Conservation (phyloP, 37 sponge, comb jelly and placozoan species). For the Theonella swinhoei region DNA sequence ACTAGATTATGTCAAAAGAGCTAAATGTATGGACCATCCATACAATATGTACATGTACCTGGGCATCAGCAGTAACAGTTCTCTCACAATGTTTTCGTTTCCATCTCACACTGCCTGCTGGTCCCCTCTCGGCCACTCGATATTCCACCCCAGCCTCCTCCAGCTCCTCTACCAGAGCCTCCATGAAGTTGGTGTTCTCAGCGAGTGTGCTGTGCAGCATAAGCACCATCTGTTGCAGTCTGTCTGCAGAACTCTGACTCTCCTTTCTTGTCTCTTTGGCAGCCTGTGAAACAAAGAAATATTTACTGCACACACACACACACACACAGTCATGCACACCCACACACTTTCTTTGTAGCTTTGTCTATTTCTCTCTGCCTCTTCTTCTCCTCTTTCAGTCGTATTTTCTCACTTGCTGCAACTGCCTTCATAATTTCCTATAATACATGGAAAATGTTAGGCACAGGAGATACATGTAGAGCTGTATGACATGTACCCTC, state of each 20-base stretch:
- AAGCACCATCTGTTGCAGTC: constrained; percentile 64
- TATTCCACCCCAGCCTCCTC: constrained; percentile 38
- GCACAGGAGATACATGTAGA: no score
- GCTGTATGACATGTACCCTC: no score
- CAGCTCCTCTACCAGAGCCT: constrained; percentile 27
- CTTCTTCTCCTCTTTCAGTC: constrained; percentile 38
- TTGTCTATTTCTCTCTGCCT: constrained; percentile 22
- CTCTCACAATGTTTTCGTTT: constrained; percentile 41
- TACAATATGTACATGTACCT: constrained; percentile 22
- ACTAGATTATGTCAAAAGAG: neutral
- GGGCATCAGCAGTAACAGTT: constrained; percentile 51
- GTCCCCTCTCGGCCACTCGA: neutral
- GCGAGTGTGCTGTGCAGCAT: constrained; percentile 46
- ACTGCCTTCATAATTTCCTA: constrained; percentile 12
- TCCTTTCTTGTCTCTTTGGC: constrained; percentile 18
- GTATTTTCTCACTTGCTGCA: neutral
- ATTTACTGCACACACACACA: no score
- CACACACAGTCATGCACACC: neutral
- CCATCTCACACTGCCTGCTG: constrained; percentile 59
- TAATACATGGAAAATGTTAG: no score
- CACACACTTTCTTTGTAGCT: constrained; percentile 27
- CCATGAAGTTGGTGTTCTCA: constrained; percentile 52
- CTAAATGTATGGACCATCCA: neutral
- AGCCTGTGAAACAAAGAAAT: neutral
- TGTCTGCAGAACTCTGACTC: constrained; percentile 23